A percentile compares a stretch with the other conserved stretches of the same genome.
These are phyloP conservation scores for Ericerus pela DNA, from an alignment of 1,140 invertebrate genomes.

Conservation along the genomic window DNA sequence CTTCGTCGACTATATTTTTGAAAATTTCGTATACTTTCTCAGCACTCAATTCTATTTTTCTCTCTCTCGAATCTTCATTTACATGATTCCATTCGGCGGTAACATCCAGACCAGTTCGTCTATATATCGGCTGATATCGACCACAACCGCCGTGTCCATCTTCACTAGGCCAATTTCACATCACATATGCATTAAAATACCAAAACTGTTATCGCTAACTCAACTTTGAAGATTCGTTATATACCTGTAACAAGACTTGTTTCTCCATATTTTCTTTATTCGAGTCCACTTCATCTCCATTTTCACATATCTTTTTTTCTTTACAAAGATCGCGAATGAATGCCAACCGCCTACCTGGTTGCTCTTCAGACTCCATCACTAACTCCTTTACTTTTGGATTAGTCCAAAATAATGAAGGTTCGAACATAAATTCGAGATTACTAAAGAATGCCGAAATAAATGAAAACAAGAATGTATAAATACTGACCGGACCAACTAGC, in stretches of 20 bases:
- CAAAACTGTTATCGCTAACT: too few relatives aligned
- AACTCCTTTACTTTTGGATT: constrained; percentile 97
- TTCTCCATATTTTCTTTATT: constrained; percentile 47
- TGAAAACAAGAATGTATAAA: constrained; percentile 1
- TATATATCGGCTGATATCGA: constrained; percentile 86
- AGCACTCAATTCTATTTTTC: constrained; percentile 81
- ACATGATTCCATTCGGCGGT: constrained; percentile 95
- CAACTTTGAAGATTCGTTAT: too few relatives aligned
- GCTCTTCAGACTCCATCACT: constrained; percentile 90
- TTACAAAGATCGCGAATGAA: constrained; percentile 98
- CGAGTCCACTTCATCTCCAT: constrained; percentile 92
- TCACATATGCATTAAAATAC: too few relatives aligned
- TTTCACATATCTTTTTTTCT: constrained; percentile 95
- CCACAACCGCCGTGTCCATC: constrained; percentile 91
- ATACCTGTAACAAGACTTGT: constrained; percentile 9
- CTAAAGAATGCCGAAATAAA: neutral
- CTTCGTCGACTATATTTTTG: constrained; percentile 94
- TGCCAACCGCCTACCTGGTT: constrained; percentile 81
- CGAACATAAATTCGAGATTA: neutral
- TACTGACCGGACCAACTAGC: constrained; percentile 77
- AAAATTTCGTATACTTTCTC: constrained; percentile 94
- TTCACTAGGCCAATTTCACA: constrained; percentile 42
- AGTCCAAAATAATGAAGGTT: too few relatives aligned
- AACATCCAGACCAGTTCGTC: constrained; percentile 76
- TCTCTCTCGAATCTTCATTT: constrained; percentile 95